Evolutionary conservation across 1,140 invertebrate species (phyloP).

Genomic region (Steinernema feltiae): DNA sequence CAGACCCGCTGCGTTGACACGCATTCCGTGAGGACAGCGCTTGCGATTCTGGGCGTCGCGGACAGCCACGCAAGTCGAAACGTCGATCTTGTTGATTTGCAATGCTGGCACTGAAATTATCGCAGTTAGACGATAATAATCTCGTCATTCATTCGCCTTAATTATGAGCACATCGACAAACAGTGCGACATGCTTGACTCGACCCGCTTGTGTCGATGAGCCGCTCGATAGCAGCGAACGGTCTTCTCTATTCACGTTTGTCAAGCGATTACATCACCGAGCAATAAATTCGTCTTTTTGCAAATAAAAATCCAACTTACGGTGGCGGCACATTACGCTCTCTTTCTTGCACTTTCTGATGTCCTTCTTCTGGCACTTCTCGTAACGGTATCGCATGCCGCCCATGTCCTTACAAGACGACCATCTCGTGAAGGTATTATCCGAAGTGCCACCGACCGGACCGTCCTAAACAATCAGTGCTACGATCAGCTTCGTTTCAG

Average conservation of each 20-base stretch:
- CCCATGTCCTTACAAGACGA: conserved; percentile 6
- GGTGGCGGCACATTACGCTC: conserved; percentile 39
- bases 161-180: too few species aligned
- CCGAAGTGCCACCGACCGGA: background rate
- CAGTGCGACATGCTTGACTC: too few species aligned
- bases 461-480: conserved; percentile 2
- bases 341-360: conserved; percentile 47
- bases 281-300: background rate
- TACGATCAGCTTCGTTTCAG: background rate
- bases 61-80: conserved; percentile 35
- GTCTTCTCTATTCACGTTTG: too few species aligned
- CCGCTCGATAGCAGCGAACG: background rate
- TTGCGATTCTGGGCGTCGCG: conserved; percentile 38
- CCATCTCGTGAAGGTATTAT: conserved; percentile 13
- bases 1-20: conserved; percentile 10
- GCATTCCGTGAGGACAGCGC: conserved; percentile 45
- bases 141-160: background rate
- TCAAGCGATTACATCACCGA: too few species aligned
- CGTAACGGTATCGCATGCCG: conserved; percentile 43
- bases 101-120: conserved; percentile 26
- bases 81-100: conserved; percentile 26
- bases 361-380: conserved; percentile 44
- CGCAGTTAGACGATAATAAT: background rate
- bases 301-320: conserved; percentile 29
- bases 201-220: too few species aligned